Percentiles rank a stretch among this genome's conserved stretches.
Conservation (phyloP, 2,797 vertebrate species). For the Syndactyla subalaris region DNA sequence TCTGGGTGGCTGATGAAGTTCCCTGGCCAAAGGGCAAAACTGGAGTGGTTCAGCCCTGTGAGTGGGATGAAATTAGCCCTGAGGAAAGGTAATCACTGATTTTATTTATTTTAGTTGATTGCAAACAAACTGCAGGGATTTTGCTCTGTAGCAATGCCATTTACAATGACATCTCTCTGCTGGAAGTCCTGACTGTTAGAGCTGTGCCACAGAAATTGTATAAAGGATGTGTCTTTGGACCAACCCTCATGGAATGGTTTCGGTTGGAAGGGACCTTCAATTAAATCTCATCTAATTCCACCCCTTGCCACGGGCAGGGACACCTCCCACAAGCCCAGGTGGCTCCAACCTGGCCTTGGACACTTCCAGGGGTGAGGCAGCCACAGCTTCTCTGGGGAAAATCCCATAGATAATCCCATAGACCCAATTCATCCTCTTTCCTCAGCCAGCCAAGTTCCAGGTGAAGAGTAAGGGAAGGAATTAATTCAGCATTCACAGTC, state of each 20-base stretch:
- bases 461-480: neutral
- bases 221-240: accelerated
- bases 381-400: neutral
- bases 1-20: neutral
- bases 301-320: neutral
- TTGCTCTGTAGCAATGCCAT: neutral
- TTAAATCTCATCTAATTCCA: neutral
- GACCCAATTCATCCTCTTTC: accelerated
- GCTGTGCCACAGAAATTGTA: neutral
- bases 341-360: neutral
- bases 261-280: neutral
- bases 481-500: neutral
- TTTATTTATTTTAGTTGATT: neutral
- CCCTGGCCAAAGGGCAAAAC: neutral
- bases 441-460: too few species aligned
- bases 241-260: neutral
- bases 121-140: neutral
- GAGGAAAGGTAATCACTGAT: neutral
- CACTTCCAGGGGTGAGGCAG: neutral
- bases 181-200: neutral
- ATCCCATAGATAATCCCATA: too few species aligned
- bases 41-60: too few species aligned
- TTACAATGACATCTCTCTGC: neutral
- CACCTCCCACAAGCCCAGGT: neutral
- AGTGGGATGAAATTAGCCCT: neutral